Conservation (phyloP, 1,140 invertebrate species). For the Drosophila setifemur region DNA sequence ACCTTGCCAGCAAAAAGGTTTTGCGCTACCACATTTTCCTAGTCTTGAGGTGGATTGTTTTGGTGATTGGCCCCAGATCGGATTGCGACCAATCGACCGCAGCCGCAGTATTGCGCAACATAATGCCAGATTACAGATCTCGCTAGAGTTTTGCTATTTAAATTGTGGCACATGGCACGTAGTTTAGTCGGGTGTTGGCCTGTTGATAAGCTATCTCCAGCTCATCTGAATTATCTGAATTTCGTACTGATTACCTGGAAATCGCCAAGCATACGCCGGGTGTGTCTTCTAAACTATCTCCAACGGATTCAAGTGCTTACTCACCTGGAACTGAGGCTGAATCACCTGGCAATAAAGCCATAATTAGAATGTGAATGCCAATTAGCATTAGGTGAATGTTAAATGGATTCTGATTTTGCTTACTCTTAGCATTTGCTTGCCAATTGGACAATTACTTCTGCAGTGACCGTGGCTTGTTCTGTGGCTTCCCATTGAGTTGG, state of each 20-base stretch:
- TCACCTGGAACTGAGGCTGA: constrained; percentile 5
- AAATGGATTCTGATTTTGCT: neutral
- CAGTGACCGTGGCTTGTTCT: neutral
- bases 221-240: constrained; percentile 35
- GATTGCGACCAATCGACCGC: constrained; percentile 32
- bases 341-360: constrained; percentile 11
- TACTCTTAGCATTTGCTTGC: neutral
- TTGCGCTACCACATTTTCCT: constrained; percentile 21
- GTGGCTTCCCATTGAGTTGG: neutral
- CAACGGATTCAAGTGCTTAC: constrained; percentile 12
- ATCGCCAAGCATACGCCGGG: constrained; percentile 9
- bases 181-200: too few species aligned
- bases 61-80: constrained; percentile 15
- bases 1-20: constrained; percentile 20
- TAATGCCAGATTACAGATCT: constrained; percentile 37
- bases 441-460: neutral
- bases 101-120: constrained; percentile 32
- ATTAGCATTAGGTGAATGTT: neutral
- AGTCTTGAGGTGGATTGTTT: constrained; percentile 33
- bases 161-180: constrained; percentile 27
- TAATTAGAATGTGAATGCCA: neutral
- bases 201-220: constrained; percentile 41
- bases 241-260: constrained; percentile 8
- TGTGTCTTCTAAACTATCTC: neutral
- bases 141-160: constrained; percentile 26